Percentiles rank a stretch among this genome's conserved stretches.
These are phyloP conservation scores for Trichomalopsis sarcophagae DNA, from an alignment of 1,140 invertebrate genomes.

Conservation along the genomic window DNA sequence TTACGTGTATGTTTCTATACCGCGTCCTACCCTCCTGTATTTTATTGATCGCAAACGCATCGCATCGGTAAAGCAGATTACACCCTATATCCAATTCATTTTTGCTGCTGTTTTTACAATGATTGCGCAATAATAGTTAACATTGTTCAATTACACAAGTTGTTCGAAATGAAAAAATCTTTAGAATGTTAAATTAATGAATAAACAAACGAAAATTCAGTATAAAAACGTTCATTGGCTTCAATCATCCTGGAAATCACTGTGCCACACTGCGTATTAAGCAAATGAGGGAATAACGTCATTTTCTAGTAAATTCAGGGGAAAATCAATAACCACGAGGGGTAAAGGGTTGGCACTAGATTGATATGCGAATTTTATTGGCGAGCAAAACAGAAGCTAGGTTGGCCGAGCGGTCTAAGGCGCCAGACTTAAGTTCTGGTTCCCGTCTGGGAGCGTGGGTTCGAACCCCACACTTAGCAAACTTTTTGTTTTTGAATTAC, in stretches of 20 bases:
- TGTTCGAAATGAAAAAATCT: too few relatives aligned
- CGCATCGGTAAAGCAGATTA: neutral
- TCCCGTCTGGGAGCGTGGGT: conserved; percentile 77
- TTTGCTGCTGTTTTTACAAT: neutral
- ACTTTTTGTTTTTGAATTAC: conserved; percentile 60
- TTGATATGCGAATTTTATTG: neutral
- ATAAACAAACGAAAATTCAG: too few relatives aligned
- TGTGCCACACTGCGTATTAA: neutral
- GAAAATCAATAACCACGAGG: conserved; percentile 18
- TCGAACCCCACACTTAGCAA: conserved; percentile 77
- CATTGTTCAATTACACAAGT: too few relatives aligned
- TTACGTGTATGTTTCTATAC: neutral
- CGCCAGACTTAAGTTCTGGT: conserved; percentile 78
- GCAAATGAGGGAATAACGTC: neutral
- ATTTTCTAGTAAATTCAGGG: neutral
- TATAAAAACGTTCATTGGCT: neutral
- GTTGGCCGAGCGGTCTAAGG: conserved; percentile 78
- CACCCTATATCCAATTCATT: neutral
- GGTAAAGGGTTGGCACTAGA: neutral
- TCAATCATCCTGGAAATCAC: neutral
- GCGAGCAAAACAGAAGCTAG: conserved; percentile 57
- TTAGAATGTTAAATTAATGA: too few relatives aligned
- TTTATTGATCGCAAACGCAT: neutral
- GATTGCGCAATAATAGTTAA: too few relatives aligned
- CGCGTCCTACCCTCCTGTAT: neutral